Base-by-base conservation (phyloP, 2,797 vertebrate species). In the Gymnocypris eckloni region DNA sequence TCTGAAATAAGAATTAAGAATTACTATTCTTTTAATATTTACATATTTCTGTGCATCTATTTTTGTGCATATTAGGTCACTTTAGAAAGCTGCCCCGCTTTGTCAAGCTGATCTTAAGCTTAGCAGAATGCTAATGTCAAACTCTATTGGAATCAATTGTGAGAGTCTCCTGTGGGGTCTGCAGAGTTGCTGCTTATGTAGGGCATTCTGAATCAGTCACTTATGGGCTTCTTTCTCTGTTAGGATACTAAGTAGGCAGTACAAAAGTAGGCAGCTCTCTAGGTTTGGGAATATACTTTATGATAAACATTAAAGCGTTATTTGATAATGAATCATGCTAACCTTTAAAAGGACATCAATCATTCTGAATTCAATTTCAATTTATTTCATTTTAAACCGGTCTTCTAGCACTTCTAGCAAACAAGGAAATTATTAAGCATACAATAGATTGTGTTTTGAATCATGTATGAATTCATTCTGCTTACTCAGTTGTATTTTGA, bases 51-150 rank as follows among this genome's bases (percentile, higher is more conserved):
- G 59, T 64, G n/a, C 59, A 25, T 61, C 59, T 25, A 6, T 61
- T 67, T 37, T 18, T 37, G 28, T 77, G 50, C 6, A 56, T 77
- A 39, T 77, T 22, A 77, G 76, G 20, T 25, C 4, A 43, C 25
- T 78, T 43, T 22, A 61, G 54, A 41, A 61, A 78, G 54, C 16
- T 78, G 12, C 37, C 50, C 54, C 0, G 12, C 6, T 78, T 78
- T 78, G 52, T 59, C 33, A 79, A 28, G n/a, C 39, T 64, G 28
- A 64, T 66, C 59, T 79, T 79, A 66, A 64, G 78, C 59, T 45
- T 79, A 48, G 59, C 78, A 66, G 43, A 66, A 66, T 79, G 59
- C 59, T 79, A 66, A 66, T 66, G 41, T 66, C 59, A 79, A 33
- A 66, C 78, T 79, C 41, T 66, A 48, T 33, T 66, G n/a, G 59